A percentile compares a stretch with the other conserved stretches of the same genome.
Conservation (phyloP, 2,888 invertebrate species). For the Caenorhabditis sinica region DNA sequence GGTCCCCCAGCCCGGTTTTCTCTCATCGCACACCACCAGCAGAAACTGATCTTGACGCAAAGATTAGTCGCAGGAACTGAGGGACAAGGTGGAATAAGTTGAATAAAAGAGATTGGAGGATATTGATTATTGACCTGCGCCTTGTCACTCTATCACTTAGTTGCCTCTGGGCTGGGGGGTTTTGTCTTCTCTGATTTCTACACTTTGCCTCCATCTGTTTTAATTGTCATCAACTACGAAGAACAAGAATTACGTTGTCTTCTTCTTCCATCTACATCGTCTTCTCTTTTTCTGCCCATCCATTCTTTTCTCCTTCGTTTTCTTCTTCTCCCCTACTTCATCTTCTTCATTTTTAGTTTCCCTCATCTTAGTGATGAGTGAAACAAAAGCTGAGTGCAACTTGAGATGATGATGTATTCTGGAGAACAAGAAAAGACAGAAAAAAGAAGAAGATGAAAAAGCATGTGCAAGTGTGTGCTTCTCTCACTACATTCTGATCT, state of each 20-base stretch:
- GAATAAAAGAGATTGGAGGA: background rate
- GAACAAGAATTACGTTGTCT: constrained; percentile 47
- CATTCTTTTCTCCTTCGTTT: constrained; percentile 13
- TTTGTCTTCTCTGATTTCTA: constrained; percentile 11
- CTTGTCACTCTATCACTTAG: constrained; percentile 45
- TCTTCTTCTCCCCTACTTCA: background rate
- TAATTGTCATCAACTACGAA: constrained; percentile 34
- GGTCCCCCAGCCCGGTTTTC: constrained; percentile 41
- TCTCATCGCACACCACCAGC: background rate
- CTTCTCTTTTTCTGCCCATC: background rate
- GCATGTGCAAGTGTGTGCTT: constrained; percentile 5
- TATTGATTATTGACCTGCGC: constrained; percentile 50
- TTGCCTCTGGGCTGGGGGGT: background rate
- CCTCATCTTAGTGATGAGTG: constrained; percentile 31
- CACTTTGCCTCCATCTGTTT: constrained; percentile 19
- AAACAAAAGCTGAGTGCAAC: constrained; percentile 62
- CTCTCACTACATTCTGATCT: constrained; percentile 38
- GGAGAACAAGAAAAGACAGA: background rate
- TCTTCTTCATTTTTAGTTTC: constrained; percentile 29
- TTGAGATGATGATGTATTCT: constrained; percentile 58
- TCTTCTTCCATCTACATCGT: constrained; percentile 9
- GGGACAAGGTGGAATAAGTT: constrained; percentile 17
- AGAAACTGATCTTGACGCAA: constrained; percentile 48
- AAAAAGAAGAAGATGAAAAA: background rate
- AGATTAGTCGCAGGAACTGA: constrained; percentile 38